Conservation (phyloP, 2,797 vertebrate species). For the Urocyon cinereoargenteus region DNA sequence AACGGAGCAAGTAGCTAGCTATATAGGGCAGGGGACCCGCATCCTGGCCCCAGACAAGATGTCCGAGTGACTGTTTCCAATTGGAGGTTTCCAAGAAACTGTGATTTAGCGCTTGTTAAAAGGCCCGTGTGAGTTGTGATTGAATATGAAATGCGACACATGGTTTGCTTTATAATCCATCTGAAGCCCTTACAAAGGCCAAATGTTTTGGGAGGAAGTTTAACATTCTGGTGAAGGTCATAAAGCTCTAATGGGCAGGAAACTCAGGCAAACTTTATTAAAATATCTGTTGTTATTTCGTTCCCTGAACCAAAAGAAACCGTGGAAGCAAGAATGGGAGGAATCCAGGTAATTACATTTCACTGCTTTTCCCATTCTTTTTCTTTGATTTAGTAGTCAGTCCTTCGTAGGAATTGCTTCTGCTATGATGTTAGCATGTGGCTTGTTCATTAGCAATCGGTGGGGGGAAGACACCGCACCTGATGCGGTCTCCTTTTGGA, state of each 20-base stretch:
- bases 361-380: not conserved
- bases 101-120: slow-evolving; percentile 2
- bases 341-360: not conserved
- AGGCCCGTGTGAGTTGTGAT: not conserved
- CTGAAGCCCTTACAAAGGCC: slow-evolving; percentile 52
- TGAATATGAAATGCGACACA: slow-evolving; percentile 50
- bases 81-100: not conserved
- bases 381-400: not conserved
- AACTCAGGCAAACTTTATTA: slow-evolving; percentile 27
- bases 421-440: not conserved
- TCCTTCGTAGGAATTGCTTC: not conserved
- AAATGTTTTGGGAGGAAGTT: slow-evolving; percentile 25
- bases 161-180: slow-evolving; percentile 65
- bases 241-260: slow-evolving; percentile 14
- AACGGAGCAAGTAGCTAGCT: not conserved
- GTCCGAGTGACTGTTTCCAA: slow-evolving; percentile 40
- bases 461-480: not conserved
- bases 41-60: not conserved
- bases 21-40: not conserved
- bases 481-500: not conserved
- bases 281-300: slow-evolving; percentile 38
- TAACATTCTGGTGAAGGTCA: slow-evolving; percentile 39
- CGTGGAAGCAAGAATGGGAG: not conserved
- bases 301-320: not conserved
- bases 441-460: not conserved